Evolutionary conservation across 2,113 vertebrate species (phyloP).

Genomic region (Chaenocephalus aceratus): DNA sequence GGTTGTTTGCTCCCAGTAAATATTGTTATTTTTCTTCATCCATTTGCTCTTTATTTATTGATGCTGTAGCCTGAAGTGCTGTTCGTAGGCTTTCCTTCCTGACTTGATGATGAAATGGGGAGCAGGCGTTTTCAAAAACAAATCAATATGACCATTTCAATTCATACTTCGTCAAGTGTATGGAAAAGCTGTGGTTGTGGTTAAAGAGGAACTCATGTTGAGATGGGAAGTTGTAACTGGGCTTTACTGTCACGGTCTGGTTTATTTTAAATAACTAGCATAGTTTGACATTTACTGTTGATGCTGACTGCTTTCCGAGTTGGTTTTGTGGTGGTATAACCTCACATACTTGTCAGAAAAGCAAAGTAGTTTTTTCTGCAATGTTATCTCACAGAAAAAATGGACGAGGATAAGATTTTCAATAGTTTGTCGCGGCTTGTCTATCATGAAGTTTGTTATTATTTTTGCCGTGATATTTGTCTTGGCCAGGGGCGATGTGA

Average conservation of each 20-base stretch:
- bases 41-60: slow-evolving; percentile 4
- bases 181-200: background rate
- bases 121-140: too few species aligned
- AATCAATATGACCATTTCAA: too few species aligned
- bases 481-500: too few species aligned
- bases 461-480: too few species aligned
- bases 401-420: background rate
- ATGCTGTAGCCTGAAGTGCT: background rate
- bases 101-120: too few species aligned
- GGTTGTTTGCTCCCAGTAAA: slow-evolving; percentile 5
- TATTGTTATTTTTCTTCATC: background rate
- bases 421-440: too few species aligned
- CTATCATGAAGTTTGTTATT: too few species aligned
- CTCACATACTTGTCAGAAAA: background rate
- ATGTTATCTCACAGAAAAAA: background rate
- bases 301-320: background rate
- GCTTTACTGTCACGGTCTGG: background rate
- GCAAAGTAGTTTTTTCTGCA: too few species aligned
- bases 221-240: background rate
- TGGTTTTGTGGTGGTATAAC: background rate
- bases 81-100: background rate
- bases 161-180: too few species aligned
- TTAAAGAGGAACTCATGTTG: background rate
- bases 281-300: background rate
- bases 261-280: background rate